These are phyloP conservation scores for Invenusta paracnida DNA, from an alignment of 2,888 invertebrate genomes.

Conservation along the genomic window DNA sequence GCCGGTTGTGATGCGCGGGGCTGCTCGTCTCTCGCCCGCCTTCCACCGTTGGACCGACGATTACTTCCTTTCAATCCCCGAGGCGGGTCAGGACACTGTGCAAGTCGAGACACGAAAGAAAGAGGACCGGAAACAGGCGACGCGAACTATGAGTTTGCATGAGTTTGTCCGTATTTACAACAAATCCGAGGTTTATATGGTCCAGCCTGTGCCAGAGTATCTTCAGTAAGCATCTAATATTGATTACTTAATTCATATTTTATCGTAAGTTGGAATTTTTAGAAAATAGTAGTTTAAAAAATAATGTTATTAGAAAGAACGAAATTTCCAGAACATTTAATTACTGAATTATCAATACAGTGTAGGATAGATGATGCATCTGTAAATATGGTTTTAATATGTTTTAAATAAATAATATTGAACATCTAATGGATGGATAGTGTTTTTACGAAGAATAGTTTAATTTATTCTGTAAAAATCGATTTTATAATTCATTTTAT, in stretches of 20 bases:
- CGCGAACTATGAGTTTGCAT: slow-evolving; percentile 50
- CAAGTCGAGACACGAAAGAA: slow-evolving; percentile 56
- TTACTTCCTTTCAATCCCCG: slow-evolving; percentile 51
- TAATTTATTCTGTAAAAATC: too few relatives aligned
- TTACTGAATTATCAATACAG: too few relatives aligned
- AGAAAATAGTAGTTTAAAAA: too few relatives aligned
- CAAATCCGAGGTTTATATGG: slow-evolving; percentile 54
- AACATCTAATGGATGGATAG: too few relatives aligned
- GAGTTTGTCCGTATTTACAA: slow-evolving; percentile 55
- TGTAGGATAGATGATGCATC: too few relatives aligned
- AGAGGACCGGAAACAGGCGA: slow-evolving; percentile 52
- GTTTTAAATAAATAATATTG: too few relatives aligned
- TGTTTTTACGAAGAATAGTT: too few relatives aligned
- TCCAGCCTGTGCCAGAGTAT: slow-evolving; percentile 53
- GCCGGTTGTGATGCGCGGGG: slow-evolving; percentile 54
- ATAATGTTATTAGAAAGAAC: too few relatives aligned
- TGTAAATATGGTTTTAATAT: too few relatives aligned
- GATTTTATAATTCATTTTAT: too few relatives aligned
- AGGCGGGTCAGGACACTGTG: slow-evolving; percentile 43
- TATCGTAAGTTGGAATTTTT: too few relatives aligned
- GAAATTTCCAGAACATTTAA: too few relatives aligned
- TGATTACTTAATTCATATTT: not conserved
- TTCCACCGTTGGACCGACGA: slow-evolving; percentile 55
- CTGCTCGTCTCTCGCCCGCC: slow-evolving; percentile 51
- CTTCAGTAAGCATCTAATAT: slow-evolving; percentile 50